A percentile compares a stretch with the other conserved stretches of the same genome.
These are phyloP conservation scores for Sternotherus odoratus DNA, from an alignment of 2,797 vertebrate genomes.

Conservation along the genomic window DNA sequence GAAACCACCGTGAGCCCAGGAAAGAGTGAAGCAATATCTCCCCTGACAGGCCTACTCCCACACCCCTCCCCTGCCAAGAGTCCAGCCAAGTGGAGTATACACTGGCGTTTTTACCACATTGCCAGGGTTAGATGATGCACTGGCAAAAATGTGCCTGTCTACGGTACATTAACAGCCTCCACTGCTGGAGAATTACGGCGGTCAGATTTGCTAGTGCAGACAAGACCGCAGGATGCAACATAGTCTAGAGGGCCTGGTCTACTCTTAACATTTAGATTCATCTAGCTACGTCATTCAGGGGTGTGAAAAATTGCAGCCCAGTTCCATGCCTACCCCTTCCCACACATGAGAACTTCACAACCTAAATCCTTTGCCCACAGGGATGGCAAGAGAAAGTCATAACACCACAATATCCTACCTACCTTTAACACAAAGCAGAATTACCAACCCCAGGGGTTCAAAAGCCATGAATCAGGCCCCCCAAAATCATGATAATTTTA, in stretches of 20 bases:
- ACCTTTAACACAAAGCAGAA: neutral
- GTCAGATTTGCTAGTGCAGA: neutral
- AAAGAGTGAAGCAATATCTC: neutral
- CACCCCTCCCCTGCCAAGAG: neutral
- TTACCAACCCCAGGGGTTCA: neutral
- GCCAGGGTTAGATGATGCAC: neutral
- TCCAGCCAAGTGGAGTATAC: neutral
- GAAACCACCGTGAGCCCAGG: neutral
- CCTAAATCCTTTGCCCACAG: neutral
- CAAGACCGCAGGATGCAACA: neutral
- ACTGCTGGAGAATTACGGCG: neutral
- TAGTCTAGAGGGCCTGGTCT: neutral
- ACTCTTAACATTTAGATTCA: neutral
- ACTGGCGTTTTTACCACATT: neutral
- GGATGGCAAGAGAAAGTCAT: neutral
- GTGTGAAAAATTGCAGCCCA: neutral
- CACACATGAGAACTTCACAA: neutral
- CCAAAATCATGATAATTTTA: neutral
- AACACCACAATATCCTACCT: neutral
- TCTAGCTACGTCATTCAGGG: no score
- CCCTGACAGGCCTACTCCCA: neutral
- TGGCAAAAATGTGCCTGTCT: neutral
- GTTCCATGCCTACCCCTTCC: neutral
- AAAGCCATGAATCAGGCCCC: neutral
- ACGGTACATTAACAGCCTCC: neutral